These are phyloP conservation scores for Macroglossus sobrinus DNA, from an alignment of 2,113 vertebrate genomes.

Conservation along the genomic window DNA sequence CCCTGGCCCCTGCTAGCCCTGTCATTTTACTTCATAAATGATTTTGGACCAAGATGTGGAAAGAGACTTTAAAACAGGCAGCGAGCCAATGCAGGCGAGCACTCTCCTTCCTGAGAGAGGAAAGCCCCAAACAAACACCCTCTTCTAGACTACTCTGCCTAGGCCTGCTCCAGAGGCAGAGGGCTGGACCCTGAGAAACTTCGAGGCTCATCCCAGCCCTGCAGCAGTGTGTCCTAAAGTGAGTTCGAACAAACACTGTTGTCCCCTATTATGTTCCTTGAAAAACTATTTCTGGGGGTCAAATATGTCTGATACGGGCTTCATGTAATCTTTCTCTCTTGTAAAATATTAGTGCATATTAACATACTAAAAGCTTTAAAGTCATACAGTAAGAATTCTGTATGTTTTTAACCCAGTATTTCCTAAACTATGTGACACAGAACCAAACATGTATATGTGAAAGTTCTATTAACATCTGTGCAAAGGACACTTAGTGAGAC, in stretches of 20 bases:
- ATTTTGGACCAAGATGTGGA: conserved; percentile 44
- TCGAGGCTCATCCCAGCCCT: background rate
- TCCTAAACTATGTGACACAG: background rate
- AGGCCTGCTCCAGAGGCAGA: background rate
- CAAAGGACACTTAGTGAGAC: background rate
- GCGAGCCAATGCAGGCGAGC: background rate
- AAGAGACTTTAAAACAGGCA: conserved; percentile 39
- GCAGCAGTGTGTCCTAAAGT: background rate
- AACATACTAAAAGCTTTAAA: background rate
- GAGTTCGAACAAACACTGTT: background rate
- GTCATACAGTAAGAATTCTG: background rate
- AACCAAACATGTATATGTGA: background rate
- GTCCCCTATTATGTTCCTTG: background rate
- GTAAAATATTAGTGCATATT: background rate
- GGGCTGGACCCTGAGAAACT: background rate
- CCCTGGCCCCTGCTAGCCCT: background rate
- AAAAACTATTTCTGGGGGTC: background rate
- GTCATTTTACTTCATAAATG: background rate
- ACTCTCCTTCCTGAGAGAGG: background rate
- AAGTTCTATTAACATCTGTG: background rate
- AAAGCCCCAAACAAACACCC: background rate
- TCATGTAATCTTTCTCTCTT: background rate
- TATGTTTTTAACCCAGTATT: background rate
- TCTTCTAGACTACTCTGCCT: background rate
- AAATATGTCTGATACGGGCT: background rate